Conservation (phyloP, 2,888 invertebrate species). For the Drosophila sordidapex region DNA sequence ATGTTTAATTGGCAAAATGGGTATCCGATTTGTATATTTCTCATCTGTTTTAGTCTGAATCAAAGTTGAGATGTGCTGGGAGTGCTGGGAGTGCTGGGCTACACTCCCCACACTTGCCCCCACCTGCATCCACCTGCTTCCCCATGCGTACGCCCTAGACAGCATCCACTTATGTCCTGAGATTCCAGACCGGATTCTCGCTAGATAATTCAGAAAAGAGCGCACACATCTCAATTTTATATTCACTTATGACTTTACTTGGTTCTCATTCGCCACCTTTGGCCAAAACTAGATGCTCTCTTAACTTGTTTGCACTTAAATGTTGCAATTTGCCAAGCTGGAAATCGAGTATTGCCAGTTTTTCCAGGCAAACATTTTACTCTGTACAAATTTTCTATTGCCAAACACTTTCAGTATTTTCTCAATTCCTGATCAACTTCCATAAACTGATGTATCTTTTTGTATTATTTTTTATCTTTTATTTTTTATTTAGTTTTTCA, state of each 20-base stretch:
- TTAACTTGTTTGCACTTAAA: constrained; percentile 1
- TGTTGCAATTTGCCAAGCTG: background rate
- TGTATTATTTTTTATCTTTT: too few species aligned
- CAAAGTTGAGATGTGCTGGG: background rate
- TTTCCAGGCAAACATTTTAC: background rate
- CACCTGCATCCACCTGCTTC: background rate
- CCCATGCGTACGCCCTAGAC: too few species aligned
- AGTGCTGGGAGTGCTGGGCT: too few species aligned
- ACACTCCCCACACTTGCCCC: background rate
- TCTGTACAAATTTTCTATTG: background rate
- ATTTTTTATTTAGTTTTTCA: background rate
- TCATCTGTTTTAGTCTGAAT: background rate
- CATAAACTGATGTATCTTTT: background rate
- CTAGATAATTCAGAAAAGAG: background rate
- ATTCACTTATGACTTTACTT: background rate
- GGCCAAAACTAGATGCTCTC: background rate
- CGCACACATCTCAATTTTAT: background rate
- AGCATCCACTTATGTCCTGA: background rate
- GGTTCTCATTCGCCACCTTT: background rate
- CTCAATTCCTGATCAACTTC: background rate
- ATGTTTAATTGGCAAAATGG: background rate
- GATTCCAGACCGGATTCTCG: background rate
- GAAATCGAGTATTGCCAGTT: constrained; percentile 1
- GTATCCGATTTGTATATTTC: background rate
- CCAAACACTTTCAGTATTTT: background rate